These are phyloP conservation scores for Myotis yumanensis DNA, from an alignment of 2,113 vertebrate genomes.

Conservation along the genomic window DNA sequence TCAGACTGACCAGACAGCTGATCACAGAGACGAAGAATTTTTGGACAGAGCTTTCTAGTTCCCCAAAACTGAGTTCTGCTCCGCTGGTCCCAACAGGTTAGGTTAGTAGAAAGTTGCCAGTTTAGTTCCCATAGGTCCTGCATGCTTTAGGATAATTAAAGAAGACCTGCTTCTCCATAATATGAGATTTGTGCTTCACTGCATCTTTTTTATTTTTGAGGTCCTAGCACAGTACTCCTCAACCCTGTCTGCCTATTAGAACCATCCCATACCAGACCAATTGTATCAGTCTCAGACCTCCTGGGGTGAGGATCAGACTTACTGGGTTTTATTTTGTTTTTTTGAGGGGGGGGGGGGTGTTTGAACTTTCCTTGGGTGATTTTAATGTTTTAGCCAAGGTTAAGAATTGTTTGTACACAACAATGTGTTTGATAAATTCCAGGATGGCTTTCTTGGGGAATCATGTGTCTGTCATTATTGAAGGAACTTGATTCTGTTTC, in stretches of 20 bases:
- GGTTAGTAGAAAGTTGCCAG: neutral
- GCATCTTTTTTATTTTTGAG: constrained; percentile 23
- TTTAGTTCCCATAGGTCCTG: neutral
- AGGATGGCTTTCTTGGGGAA: constrained; percentile 15
- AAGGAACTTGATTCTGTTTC: constrained; percentile 4
- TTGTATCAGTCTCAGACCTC: neutral
- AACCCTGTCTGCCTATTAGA: neutral
- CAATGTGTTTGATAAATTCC: neutral
- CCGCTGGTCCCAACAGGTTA: neutral
- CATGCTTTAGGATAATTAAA: constrained; percentile 1
- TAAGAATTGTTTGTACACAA: constrained; percentile 12
- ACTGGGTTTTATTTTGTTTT: neutral
- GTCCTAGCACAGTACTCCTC: neutral
- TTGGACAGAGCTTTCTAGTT: neutral
- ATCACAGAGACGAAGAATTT: neutral
- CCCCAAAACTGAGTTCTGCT: neutral
- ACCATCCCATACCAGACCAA: neutral
- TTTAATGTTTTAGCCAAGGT: constrained; percentile 39
- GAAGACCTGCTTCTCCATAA: neutral
- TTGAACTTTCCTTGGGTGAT: constrained; percentile 14
- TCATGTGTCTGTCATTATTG: neutral
- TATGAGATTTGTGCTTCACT: neutral
- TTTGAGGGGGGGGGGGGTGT: neutral
- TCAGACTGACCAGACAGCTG: neutral
- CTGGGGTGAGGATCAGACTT: neutral